These are phyloP conservation scores for Dryococelus australis DNA, from an alignment of 2,888 invertebrate genomes.

Conservation along the genomic window DNA sequence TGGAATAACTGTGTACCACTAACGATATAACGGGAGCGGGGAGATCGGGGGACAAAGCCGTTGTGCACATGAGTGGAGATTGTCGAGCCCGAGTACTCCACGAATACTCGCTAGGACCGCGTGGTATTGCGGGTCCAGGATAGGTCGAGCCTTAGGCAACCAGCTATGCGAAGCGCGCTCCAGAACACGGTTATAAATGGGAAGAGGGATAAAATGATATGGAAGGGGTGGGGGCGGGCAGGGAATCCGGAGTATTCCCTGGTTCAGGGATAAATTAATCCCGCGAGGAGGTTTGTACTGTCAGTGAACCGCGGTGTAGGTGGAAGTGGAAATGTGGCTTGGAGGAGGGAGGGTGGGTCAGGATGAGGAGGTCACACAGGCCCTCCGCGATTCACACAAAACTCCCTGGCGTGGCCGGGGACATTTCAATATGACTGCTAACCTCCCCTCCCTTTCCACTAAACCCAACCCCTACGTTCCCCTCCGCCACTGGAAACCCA, in stretches of 20 bases:
- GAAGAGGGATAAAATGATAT: neutral
- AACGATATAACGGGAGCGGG: too few species aligned
- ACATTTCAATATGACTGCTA: slow-evolving; percentile 7
- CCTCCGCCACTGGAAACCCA: neutral
- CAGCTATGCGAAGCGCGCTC: neutral
- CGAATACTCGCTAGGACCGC: too few species aligned
- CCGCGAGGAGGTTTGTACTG: slow-evolving; percentile 9
- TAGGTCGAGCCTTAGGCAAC: neutral
- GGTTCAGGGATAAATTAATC: slow-evolving; percentile 9
- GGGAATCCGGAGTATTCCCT: neutral
- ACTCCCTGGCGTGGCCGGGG: neutral
- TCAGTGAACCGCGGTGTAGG: neutral
- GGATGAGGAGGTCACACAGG: neutral
- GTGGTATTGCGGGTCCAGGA: too few species aligned
- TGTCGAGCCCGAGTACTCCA: too few species aligned
- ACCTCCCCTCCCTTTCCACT: neutral
- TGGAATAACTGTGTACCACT: too few species aligned
- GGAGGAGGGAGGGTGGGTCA: neutral
- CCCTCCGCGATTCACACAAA: neutral
- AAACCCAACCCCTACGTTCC: neutral
- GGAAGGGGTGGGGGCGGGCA: neutral
- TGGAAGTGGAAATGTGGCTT: neutral
- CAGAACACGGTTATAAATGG: neutral
- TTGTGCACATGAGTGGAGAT: too few species aligned
- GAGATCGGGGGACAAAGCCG: too few species aligned